Evolutionary conservation across 2,113 vertebrate genomes (phyloP), one percentile per base, ranked within the genome.

Genomic region (Myotis davidii): DNA sequence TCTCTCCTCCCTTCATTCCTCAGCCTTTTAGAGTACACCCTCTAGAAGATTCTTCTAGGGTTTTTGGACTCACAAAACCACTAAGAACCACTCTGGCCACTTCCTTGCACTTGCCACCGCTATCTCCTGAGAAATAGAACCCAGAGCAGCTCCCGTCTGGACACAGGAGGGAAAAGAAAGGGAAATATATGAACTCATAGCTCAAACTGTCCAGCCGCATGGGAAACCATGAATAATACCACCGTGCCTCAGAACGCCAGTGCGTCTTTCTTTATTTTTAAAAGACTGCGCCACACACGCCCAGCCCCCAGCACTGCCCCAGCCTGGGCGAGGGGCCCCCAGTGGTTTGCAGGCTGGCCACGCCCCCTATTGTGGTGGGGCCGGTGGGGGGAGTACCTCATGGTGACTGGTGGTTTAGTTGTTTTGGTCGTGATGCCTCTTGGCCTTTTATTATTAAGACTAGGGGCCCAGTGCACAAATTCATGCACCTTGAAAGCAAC

Each of bases 181-280:
- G 70, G 17, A 64, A 64, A 13, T 11, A 16, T 1, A 9, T 3
- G 18, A 64, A 29, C 27, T 2, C 32, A 1, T 16, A 21, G 27
- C 27, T n/a, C 13, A 85, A 27, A 54, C 17, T 32, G 13, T 45
- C 69, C 50, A 3, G 54, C 34, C 39, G 27, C 39, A 9, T 5
- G 4, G 0, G 4, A 61, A 32, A 25, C 52, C 65, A 20, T 9
- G 11, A 4, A 8, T 17, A 23, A 32, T 0, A 9, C 21, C 65
- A 18, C n/a, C 54, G 3, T 21, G 54, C 45, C 45, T 45, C 45
- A 2, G 45, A 45, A 10, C 45, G 10, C 45, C 45, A 45, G 10
- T 42, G 42, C 6, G 42, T 45, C 45, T 45, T 45, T 11, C 45
- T 45, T 45, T 45, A 45, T 45, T 9, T 45, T 45, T 45, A 45